Evolutionary conservation across 2,113 vertebrate species (phyloP).

Genomic region (Psilopsiagon aymara): DNA sequence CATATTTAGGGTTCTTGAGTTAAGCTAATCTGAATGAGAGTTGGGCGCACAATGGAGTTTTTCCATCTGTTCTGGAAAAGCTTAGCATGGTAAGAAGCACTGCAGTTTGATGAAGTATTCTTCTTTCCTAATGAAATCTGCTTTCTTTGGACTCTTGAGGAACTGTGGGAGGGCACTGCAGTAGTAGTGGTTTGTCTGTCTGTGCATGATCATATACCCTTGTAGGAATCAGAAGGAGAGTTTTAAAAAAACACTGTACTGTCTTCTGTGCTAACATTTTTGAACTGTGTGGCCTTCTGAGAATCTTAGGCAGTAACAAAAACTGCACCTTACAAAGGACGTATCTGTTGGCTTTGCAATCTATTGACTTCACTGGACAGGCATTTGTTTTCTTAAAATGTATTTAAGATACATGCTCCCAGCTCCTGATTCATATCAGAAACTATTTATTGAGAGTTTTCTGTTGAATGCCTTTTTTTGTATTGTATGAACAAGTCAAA

Average conservation of each 20-base stretch:
- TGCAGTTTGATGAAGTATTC: background rate
- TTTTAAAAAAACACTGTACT: background rate
- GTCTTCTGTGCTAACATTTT: background rate
- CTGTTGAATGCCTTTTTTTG: background rate
- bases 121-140: background rate
- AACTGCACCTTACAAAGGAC: background rate
- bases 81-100: background rate
- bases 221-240: background rate
- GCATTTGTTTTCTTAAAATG: background rate
- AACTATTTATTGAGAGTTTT: background rate
- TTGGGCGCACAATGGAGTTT: background rate
- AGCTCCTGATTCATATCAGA: background rate
- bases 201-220: background rate
- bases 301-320: background rate
- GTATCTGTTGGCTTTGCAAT: background rate
- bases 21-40: background rate
- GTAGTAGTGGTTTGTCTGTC: background rate
- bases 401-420: background rate
- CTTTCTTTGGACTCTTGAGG: background rate
- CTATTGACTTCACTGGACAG: background rate
- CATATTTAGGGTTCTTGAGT: background rate
- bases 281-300: background rate
- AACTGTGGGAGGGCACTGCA: background rate
- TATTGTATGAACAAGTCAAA: background rate
- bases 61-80: conserved; percentile 10